Evolutionary conservation across 2,888 invertebrate genomes (phyloP), one percentile per base, ranked within the genome.

Genomic region (Dysmachus trigonus): DNA sequence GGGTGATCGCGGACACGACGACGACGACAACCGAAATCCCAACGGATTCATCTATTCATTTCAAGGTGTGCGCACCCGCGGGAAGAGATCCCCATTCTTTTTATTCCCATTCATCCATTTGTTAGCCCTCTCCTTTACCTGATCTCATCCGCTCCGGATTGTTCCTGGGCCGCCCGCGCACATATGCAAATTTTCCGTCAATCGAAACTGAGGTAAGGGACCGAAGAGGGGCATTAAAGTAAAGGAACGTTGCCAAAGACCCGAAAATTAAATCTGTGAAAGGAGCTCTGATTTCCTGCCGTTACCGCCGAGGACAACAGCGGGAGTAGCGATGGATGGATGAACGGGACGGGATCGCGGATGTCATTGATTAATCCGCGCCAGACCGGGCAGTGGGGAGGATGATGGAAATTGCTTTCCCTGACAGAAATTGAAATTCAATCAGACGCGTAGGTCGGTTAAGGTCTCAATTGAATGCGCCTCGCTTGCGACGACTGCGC

Each of bases 341-440:
- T n/a, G n/a, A n/a, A n/a, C n/a, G n/a, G n/a, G n/a, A 51, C 53
- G 53, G 53, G 53, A 53, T 1, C 22, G 53, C 53, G 27, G 27
- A 41, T 79, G 79, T n/a, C 79, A 79, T 79, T 79, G 79, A 79
- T 47, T 79, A 79, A 79, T 79, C 47, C 47, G 8, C 79, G 47
- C 41, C 31, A 4, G 27, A 22, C 22, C 8, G 8, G 76, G 6
- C 10, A 38, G 22, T n/a, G 27, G 33, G 27, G 38, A 38, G 76
- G 76, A 51, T 30, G 31, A 4, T 30, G 79, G 8, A 79, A 79
- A 79, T 79, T 31, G 79, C 31, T 79, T 79, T 79, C n/a, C 79
- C 41, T 79, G 33, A 73, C 79, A 72, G 51, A 85, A 85, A 85
- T 85, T 85, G 74, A 85, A 85, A 85, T 85, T 85, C 84, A 85